Conservation (phyloP, 2,888 invertebrate genomes). For the Malacosoma neustria region DNA sequence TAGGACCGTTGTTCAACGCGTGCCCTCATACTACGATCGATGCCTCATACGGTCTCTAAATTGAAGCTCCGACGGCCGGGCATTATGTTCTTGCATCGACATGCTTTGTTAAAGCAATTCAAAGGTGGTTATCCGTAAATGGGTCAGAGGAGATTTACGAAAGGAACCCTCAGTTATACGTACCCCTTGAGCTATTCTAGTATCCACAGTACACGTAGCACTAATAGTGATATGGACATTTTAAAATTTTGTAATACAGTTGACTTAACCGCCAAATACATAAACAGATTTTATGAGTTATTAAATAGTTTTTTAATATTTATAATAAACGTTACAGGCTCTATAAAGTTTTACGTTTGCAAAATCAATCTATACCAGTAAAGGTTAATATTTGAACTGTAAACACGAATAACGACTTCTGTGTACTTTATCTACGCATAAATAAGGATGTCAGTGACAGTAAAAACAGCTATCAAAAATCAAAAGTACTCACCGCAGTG, state of each 20-base stretch:
- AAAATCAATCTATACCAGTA: background rate
- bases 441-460: conserved; percentile 25
- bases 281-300: no score
- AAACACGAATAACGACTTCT: background rate
- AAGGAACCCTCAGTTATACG: conserved; percentile 37
- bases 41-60: conserved; percentile 58
- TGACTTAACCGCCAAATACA: no score
- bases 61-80: conserved; percentile 47
- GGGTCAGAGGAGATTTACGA: conserved; percentile 56
- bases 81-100: conserved; percentile 61
- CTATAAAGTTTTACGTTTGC: background rate
- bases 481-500: conserved; percentile 23
- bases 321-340: background rate
- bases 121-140: conserved; percentile 60
- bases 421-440: conserved; percentile 3
- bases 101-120: conserved; percentile 59
- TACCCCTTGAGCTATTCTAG: conserved; percentile 28
- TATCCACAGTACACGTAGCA: conserved; percentile 18
- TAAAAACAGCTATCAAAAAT: conserved; percentile 35
- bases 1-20: conserved; percentile 26
- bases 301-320: no score
- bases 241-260: no score
- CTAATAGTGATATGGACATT: no score
- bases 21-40: conserved; percentile 41
- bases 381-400: background rate